phyloP scores from a whole-genome alignment of 2,888 invertebrate species.

The Thymelicus sylvestris region DNA sequence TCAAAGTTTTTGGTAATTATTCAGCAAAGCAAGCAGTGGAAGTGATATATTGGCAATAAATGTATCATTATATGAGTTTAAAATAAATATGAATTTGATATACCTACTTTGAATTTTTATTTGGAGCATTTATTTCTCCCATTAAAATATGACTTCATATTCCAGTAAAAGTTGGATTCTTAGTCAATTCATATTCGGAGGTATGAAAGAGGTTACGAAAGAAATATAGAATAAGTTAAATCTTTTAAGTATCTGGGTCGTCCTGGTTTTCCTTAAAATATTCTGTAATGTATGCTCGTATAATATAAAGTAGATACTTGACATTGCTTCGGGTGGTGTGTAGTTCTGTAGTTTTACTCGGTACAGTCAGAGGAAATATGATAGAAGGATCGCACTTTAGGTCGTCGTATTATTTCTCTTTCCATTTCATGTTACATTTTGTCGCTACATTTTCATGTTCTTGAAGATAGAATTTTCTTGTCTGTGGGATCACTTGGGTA shows the following conservation, averaged over 20 bases:
- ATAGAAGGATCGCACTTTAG: constrained; percentile 50
- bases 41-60: too few relatives aligned
- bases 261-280: too few relatives aligned
- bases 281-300: too few relatives aligned
- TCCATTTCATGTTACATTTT: constrained; percentile 41
- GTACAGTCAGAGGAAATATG: constrained; percentile 50
- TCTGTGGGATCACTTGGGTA: constrained; percentile 31
- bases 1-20: too few relatives aligned
- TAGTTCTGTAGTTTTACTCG: constrained; percentile 35
- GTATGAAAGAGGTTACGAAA: background rate
- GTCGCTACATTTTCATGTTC: constrained; percentile 32
- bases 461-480: constrained; percentile 33
- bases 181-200: background rate
- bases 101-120: background rate
- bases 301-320: background rate
- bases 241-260: too few relatives aligned
- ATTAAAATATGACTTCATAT: background rate
- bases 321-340: constrained; percentile 4
- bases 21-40: too few relatives aligned
- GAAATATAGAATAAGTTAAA: background rate
- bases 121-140: background rate
- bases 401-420: constrained; percentile 45
- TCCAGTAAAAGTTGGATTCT: background rate
- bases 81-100: too few relatives aligned
- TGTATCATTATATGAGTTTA: too few relatives aligned